Evolutionary conservation across 2,888 invertebrate species (phyloP), one percentile per base, ranked within the genome.

Genomic region (Nephrotoma appendiculata): DNA sequence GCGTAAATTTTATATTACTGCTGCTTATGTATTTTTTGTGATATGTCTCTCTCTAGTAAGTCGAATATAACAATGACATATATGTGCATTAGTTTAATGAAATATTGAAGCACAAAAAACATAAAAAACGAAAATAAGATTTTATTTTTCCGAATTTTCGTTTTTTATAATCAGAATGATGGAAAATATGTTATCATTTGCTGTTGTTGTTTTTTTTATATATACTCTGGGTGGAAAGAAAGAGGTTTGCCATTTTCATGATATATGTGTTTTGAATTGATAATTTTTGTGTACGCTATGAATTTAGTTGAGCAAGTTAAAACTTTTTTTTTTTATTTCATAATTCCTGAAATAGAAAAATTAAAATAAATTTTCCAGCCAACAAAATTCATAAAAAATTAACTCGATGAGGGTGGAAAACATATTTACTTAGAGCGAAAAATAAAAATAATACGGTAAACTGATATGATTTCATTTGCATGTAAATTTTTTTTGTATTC

Each of bases 401-500:
- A 57, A 71, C 71, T 71, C 71, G 71, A 71, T 71, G 71, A 71
- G 71, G 71, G 71, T 71, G 71, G 71, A 71, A 71, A 71, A 71
- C 71, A 71, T 71, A 71, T 71, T 71, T 71, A 71, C 71, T 71
- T 71, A 9, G 48, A 48, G 12, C 12, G 44, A 44, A 6, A 15
- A 7, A 15, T 43, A 15, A 7, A 15, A 42, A 43, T 85, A 42
- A 15, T 15, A 41, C 83, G 15, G 43, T 44, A 85, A 44, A 85
- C 15, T 85, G 85, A 85, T 85, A 19, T 85, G 85, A 85, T 85
- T 85, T 85, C 85, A 85, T 85, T 85, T 85, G 85, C 44, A 85
- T 85, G 85, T 85, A 85, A 85, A 85, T 85, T 85, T 71, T 71
- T 71, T 71, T 71, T 71, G 15, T 31, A 31, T 71, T 71, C 71